A percentile compares a stretch with the other conserved stretches of the same genome.
Evolutionary conservation across 2,113 vertebrate species (phyloP).

Genomic region (Podarcis raffonei): DNA sequence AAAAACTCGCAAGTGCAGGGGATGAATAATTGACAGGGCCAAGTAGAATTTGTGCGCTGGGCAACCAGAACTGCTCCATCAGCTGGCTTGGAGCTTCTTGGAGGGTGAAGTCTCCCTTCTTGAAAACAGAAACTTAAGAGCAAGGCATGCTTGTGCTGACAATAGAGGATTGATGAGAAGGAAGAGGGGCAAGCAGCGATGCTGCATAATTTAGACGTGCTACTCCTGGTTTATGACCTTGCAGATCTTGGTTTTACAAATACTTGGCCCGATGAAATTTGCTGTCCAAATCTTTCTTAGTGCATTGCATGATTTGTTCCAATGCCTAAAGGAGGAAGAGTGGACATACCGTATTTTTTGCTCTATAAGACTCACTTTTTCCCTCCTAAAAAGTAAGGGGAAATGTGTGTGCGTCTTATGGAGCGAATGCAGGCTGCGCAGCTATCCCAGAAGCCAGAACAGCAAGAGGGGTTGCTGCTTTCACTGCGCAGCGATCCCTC

Average conservation of each 20-base stretch:
- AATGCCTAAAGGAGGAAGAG: background rate
- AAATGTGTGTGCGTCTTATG: too few relatives aligned
- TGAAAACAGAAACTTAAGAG: background rate
- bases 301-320: background rate
- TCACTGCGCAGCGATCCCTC: too few relatives aligned
- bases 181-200: background rate
- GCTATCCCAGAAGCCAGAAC: too few relatives aligned
- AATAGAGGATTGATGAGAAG: background rate
- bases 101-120: background rate
- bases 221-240: background rate
- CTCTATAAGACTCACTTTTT: too few relatives aligned
- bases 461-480: too few relatives aligned
- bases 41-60: background rate
- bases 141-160: background rate
- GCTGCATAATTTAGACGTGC: background rate
- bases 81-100: background rate
- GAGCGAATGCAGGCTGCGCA: too few relatives aligned
- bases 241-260: background rate
- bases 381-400: too few relatives aligned
- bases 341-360: too few relatives aligned
- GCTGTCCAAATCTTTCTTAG: background rate
- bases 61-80: background rate
- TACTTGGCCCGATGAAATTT: accelerated
- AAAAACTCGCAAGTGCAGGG: background rate
- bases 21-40: background rate